Evolutionary conservation across 2,113 vertebrate genomes (phyloP).

Genomic region (Coryphaenoides rupestris): DNA sequence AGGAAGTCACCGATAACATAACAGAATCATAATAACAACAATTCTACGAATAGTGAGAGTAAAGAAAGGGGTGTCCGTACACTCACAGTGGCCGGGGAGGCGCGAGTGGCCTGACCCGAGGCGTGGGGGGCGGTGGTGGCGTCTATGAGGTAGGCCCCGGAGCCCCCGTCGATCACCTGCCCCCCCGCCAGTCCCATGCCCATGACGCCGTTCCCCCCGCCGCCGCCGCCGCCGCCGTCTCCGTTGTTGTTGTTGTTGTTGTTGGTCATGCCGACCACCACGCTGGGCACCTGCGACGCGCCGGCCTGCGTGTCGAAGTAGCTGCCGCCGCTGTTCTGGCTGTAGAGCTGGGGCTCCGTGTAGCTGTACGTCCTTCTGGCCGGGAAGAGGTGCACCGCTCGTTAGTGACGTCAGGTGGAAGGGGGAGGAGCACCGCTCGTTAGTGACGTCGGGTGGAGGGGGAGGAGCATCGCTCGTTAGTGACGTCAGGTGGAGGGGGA

Average conservation of each 20-base stretch:
- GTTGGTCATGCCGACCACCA: constrained; percentile 84
- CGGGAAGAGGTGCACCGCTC: constrained; percentile 11
- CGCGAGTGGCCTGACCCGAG: constrained; percentile 85
- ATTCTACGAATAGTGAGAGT: neutral
- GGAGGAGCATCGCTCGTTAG: too few relatives aligned
- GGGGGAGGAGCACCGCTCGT: too few relatives aligned
- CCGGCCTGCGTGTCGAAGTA: constrained; percentile 91
- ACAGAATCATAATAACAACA: neutral
- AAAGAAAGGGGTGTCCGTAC: neutral
- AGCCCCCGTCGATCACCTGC: constrained; percentile 79
- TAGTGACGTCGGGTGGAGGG: too few relatives aligned
- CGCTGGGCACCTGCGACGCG: constrained; percentile 87
- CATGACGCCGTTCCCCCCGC: constrained; percentile 82
- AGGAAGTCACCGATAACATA: too few relatives aligned
- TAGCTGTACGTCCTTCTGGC: constrained; percentile 90
- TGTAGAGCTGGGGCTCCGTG: constrained; percentile 90
- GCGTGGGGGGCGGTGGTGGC: constrained; percentile 77
- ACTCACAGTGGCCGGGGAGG: constrained; percentile 80
- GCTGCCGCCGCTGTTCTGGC: constrained; percentile 84
- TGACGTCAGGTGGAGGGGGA: too few relatives aligned
- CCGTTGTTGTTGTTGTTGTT: constrained; percentile 74
- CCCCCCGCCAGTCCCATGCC: constrained; percentile 82
- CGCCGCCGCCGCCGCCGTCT: constrained; percentile 69
- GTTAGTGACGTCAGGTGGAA: too few relatives aligned
- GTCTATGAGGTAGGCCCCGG: constrained; percentile 80